Conservation (phyloP, 2,888 invertebrate genomes). For the Imbricaverruca yamaguchii region DNA sequence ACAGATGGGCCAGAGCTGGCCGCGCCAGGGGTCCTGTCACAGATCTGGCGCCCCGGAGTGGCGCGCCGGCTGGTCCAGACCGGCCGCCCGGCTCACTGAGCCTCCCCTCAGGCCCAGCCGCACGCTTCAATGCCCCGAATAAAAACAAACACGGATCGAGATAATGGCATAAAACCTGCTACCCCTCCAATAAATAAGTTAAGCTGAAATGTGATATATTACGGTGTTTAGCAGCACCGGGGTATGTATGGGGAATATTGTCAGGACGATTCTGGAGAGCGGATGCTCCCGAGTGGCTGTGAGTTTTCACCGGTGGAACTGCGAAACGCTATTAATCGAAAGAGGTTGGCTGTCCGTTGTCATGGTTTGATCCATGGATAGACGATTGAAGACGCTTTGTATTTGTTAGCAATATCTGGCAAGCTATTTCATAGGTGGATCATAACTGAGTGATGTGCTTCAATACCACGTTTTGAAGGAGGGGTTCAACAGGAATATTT, state of each 20-base stretch:
- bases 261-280: neutral
- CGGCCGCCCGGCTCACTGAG: neutral
- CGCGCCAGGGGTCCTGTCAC: neutral
- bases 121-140: constrained; percentile 3
- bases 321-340: no score
- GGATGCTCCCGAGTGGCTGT: no score
- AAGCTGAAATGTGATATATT: constrained; percentile 12
- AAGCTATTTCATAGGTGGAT: no score
- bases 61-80: neutral
- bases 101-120: neutral
- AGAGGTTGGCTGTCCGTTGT: no score
- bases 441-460: no score
- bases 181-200: constrained; percentile 16
- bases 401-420: no score
- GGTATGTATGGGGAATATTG: neutral
- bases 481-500: no score
- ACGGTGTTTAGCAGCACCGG: neutral
- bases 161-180: constrained; percentile 18
- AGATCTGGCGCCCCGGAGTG: neutral
- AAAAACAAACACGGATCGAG: constrained; percentile 10
- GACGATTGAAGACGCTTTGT: no score
- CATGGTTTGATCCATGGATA: no score
- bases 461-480: no score
- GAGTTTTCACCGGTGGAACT: no score
- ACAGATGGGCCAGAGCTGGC: neutral